Evolutionary conservation across 2,113 vertebrate genomes (phyloP).

Genomic region (Cavia aperea): DNA sequence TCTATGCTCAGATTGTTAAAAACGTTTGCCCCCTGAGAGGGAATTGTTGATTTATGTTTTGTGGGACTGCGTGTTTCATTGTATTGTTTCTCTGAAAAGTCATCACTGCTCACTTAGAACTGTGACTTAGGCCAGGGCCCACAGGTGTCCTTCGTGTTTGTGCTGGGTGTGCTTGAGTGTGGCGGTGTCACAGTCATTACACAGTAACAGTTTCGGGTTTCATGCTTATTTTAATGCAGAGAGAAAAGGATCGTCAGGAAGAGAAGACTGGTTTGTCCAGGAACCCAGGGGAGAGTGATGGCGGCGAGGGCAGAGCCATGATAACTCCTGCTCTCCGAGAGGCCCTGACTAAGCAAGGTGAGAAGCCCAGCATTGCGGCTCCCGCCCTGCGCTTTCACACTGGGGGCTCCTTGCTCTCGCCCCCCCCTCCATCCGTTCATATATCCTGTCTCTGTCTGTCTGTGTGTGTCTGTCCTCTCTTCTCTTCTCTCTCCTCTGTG

Average conservation of each 20-base stretch:
- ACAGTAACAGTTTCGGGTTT: background rate
- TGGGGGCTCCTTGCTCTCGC: background rate
- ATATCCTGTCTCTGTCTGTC: background rate
- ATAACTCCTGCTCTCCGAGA: conserved; percentile 88
- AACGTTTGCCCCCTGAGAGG: background rate
- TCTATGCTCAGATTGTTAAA: background rate
- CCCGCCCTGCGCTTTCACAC: accelerated
- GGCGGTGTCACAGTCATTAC: background rate
- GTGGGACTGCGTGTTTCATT: background rate
- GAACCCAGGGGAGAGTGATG: conserved; percentile 62
- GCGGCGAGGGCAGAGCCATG: conserved; percentile 84
- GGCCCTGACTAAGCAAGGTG: conserved; percentile 93
- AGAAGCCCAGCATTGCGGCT: background rate
- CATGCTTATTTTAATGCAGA: conserved; percentile 73
- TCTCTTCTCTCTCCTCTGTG: background rate
- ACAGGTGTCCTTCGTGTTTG: accelerated
- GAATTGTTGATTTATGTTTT: background rate
- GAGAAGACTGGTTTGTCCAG: background rate
- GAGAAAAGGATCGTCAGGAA: conserved; percentile 65
- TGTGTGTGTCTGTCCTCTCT: background rate
- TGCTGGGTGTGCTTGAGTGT: background rate
- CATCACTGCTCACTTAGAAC: background rate
- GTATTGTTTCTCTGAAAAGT: background rate
- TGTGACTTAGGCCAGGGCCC: background rate
- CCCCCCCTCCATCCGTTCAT: background rate